Conservation (phyloP, 2,888 invertebrate genomes). For the Metopia argyrocephala region DNA sequence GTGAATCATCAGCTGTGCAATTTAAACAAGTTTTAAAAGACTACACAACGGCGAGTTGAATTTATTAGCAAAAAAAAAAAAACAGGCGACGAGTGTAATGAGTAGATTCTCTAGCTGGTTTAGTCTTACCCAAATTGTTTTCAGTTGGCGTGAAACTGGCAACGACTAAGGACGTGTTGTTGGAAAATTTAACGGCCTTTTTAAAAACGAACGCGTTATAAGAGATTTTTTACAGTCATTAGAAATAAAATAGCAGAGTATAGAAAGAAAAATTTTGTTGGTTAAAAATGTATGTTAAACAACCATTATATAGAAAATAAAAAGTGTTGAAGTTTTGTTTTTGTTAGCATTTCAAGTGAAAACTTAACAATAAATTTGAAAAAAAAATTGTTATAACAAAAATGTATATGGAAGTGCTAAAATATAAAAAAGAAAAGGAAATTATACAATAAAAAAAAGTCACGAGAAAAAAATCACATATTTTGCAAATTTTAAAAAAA, state of each 20-base stretch:
- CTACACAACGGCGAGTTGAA: constrained; percentile 22
- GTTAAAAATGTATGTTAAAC: constrained; percentile 48
- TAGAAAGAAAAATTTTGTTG: background rate
- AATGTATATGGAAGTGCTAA: background rate
- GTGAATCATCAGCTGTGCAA: constrained; percentile 63
- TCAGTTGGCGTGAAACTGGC: constrained; percentile 59
- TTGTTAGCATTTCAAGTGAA: constrained; percentile 19
- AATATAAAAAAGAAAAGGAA: background rate
- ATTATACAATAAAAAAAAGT: background rate
- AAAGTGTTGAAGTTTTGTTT: constrained; percentile 23
- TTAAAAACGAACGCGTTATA: constrained; percentile 13
- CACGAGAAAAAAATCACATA: too few relatives aligned
- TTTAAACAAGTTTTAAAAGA: constrained; percentile 57
- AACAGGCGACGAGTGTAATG: background rate
- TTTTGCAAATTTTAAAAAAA: background rate
- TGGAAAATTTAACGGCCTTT: constrained; percentile 15
- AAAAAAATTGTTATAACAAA: background rate
- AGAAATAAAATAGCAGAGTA: constrained; percentile 16
- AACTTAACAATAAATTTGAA: constrained; percentile 14
- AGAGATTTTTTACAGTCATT: background rate
- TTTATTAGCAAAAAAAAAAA: background rate
- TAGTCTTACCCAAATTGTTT: constrained; percentile 36
- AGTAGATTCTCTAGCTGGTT: background rate
- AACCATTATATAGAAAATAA: constrained; percentile 7
- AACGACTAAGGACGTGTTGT: constrained; percentile 54